A percentile compares a stretch with the other conserved stretches of the same genome.
Evolutionary conservation across 2,797 vertebrate genomes (phyloP).

Genomic region (Jordanella pulchra): DNA sequence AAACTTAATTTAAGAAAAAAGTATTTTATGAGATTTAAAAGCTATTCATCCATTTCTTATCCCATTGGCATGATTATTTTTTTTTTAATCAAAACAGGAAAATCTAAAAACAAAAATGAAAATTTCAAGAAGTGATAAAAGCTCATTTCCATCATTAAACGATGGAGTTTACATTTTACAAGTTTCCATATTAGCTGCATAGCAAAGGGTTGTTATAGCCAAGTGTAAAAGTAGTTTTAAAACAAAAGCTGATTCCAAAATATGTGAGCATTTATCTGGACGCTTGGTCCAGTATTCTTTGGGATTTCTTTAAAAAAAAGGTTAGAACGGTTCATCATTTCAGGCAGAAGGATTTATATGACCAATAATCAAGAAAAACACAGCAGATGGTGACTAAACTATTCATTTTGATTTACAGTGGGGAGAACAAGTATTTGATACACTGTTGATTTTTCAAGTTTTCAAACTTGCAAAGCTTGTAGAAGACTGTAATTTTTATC

Average conservation of each 20-base stretch:
- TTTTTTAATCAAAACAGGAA: background rate
- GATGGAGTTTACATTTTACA: background rate
- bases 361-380: background rate
- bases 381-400: too few species aligned
- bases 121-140: background rate
- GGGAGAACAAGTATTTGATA: too few species aligned
- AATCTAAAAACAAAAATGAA: background rate
- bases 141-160: background rate
- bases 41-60: too few species aligned
- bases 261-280: background rate
- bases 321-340: background rate
- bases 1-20: too few species aligned
- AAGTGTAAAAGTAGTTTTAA: background rate
- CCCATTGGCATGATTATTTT: too few species aligned
- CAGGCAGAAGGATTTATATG: background rate
- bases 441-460: too few species aligned
- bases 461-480: too few species aligned
- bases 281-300: background rate
- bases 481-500: too few species aligned
- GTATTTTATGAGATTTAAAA: too few species aligned
- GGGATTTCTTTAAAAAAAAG: background rate
- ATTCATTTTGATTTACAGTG: too few species aligned
- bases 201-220: background rate
- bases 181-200: background rate
- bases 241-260: background rate